Percentiles rank a stretch among this genome's conserved stretches.
These are phyloP conservation scores for Atta colombica DNA, from an alignment of 1,140 invertebrate genomes.

Conservation along the genomic window DNA sequence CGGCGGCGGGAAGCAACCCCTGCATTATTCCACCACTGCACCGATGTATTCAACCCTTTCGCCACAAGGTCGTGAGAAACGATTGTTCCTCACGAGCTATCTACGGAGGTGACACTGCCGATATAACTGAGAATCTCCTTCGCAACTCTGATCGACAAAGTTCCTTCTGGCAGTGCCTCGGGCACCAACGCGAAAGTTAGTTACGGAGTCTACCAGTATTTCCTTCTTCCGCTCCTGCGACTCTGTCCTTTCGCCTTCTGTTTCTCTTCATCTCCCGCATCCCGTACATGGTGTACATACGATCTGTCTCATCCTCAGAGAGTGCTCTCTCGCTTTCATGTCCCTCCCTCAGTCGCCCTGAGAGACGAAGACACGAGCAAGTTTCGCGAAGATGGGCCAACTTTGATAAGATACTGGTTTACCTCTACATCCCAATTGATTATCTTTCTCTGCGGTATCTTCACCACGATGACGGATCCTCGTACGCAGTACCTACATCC, in stretches of 20 bases:
- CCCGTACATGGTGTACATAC: neutral
- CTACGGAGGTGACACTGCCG: conserved; percentile 45
- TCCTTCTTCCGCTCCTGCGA: conserved; percentile 36
- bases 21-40: conserved; percentile 19
- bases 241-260: neutral
- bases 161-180: conserved; percentile 75
- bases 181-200: conserved; percentile 74
- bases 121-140: conserved; percentile 72
- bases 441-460: conserved; percentile 79
- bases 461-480: conserved; percentile 13
- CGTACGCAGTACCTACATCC: neutral
- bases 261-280: neutral
- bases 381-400: conserved; percentile 83
- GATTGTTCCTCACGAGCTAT: conserved; percentile 64
- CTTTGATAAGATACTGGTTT: conserved; percentile 86
- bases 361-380: conserved; percentile 67
- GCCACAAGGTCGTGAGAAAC: conserved; percentile 16
- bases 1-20: neutral
- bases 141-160: conserved; percentile 84
- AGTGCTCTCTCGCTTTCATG: conserved; percentile 15
- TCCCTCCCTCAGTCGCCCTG: neutral
- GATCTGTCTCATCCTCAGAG: neutral
- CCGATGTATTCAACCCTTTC: conserved; percentile 40
- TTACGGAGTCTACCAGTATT: conserved; percentile 36
- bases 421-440: conserved; percentile 83